These are phyloP conservation scores for Jacana jacana DNA, from an alignment of 2,113 vertebrate species.

Conservation along the genomic window DNA sequence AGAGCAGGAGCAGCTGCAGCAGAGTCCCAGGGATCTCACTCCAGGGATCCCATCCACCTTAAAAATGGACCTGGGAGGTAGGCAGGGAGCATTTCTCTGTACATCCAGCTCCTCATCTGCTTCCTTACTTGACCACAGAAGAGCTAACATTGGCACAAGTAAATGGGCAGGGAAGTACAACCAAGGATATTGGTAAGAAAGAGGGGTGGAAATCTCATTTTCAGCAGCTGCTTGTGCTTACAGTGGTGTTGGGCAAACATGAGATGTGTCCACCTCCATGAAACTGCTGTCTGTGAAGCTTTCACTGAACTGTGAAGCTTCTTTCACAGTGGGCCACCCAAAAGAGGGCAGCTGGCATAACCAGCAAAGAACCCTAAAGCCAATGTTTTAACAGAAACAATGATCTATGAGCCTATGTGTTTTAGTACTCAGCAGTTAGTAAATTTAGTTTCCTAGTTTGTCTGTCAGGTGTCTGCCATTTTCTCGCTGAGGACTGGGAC, in stretches of 20 bases:
- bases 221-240: not conserved
- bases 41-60: not conserved
- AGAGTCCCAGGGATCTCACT: not conserved
- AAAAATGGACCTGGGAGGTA: fast-evolving
- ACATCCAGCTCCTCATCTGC: not conserved
- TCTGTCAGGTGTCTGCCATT: not conserved
- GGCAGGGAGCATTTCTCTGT: not conserved
- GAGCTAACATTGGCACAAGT: not conserved
- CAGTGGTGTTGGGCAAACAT: fast-evolving
- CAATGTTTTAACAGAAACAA: not conserved
- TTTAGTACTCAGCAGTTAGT: not conserved
- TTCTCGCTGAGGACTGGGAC: not conserved
- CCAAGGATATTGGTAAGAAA: not conserved
- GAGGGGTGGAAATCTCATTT: not conserved
- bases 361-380: not conserved
- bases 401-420: not conserved
- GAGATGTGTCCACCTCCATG: not conserved
- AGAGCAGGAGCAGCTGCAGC: not conserved
- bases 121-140: not conserved
- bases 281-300: not conserved
- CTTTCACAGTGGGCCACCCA: not conserved
- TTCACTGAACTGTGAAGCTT: not conserved
- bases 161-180: not conserved
- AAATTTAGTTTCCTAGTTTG: not conserved
- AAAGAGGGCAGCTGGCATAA: not conserved